Conservation (phyloP, 2,797 vertebrate genomes). For the Oophaga sylvatica region DNA sequence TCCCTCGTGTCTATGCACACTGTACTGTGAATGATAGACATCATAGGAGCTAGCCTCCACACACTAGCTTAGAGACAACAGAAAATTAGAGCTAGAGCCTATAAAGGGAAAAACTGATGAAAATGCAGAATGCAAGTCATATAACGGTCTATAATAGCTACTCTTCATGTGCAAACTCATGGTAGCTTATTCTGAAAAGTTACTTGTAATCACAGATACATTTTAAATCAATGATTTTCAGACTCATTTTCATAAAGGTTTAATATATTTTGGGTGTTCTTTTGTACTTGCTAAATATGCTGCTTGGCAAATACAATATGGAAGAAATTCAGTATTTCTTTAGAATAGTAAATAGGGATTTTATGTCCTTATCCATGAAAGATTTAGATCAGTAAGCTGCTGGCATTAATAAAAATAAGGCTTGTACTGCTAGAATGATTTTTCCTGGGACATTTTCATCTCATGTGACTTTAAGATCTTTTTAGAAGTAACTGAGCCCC, state of each 20-base stretch:
- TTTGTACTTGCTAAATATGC: neutral
- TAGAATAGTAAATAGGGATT: conserved; percentile 19
- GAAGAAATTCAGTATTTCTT: conserved; percentile 9
- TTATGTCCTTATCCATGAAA: conserved; percentile 15
- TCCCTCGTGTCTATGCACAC: too few species aligned
- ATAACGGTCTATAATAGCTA: too few species aligned
- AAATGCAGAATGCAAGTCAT: too few species aligned
- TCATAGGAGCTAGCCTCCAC: too few species aligned
- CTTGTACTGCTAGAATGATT: conserved; percentile 22
- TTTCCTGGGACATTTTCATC: conserved; percentile 49
- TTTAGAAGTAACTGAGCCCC: conserved; percentile 24
- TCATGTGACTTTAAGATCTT: conserved; percentile 24
- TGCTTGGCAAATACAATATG: neutral
- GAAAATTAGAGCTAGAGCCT: too few species aligned
- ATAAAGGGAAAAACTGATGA: too few species aligned
- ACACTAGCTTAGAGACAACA: too few species aligned
- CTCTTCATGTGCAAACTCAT: too few species aligned
- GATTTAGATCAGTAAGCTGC: conserved; percentile 38
- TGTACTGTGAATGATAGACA: too few species aligned
- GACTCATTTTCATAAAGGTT: neutral
- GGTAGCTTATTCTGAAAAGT: too few species aligned
- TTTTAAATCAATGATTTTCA: neutral
- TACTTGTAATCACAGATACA: neutral
- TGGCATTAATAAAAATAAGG: conserved; percentile 46
- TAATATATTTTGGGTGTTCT: neutral